phyloP scores from a whole-genome alignment of 2,888 invertebrate species.

The Emmelina monodactyla region DNA sequence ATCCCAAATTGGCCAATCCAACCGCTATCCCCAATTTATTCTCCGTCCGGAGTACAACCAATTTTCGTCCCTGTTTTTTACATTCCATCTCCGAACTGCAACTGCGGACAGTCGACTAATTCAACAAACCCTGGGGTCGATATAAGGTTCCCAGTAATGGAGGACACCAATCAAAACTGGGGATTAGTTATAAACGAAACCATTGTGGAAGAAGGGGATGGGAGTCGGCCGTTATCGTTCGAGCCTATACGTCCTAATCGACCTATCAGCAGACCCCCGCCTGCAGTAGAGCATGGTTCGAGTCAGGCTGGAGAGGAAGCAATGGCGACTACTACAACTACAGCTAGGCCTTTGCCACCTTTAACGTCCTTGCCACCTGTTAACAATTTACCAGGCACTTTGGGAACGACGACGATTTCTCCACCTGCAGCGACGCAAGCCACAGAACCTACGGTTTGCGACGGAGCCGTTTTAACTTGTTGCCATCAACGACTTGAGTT shows the following conservation, averaged over 20 bases:
- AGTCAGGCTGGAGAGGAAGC: slow-evolving; percentile 20
- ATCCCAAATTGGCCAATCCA: no score
- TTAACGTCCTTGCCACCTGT: no score
- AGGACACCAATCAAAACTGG: slow-evolving; percentile 42
- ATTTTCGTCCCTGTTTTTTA: slow-evolving; percentile 32
- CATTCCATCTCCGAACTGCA: slow-evolving; percentile 27
- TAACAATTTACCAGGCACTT: no score
- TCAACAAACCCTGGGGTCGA: slow-evolving; percentile 20
- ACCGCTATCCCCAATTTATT: slow-evolving; percentile 21
- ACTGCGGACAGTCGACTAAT: slow-evolving; percentile 19
- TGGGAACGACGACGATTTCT: no score
- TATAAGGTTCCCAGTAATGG: slow-evolving; percentile 30
- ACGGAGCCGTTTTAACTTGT: background rate
- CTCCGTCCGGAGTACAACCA: slow-evolving; percentile 15
- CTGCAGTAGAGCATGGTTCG: slow-evolving; percentile 37
- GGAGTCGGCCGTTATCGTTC: slow-evolving; percentile 34
- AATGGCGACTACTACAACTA: slow-evolving; percentile 9
- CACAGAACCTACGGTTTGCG: slow-evolving; percentile 1
- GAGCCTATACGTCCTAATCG: slow-evolving; percentile 24
- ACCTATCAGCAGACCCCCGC: slow-evolving; percentile 25
- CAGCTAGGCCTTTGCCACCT: background rate
- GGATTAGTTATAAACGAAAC: slow-evolving; percentile 30
- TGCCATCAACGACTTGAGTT: background rate
- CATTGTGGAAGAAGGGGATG: slow-evolving; percentile 15
- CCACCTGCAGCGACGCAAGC: slow-evolving; percentile 9